A percentile compares a stretch with the other conserved stretches of the same genome.
Evolutionary conservation across 2,797 vertebrate species (phyloP).

Genomic region (Luscinia megarhynchos): DNA sequence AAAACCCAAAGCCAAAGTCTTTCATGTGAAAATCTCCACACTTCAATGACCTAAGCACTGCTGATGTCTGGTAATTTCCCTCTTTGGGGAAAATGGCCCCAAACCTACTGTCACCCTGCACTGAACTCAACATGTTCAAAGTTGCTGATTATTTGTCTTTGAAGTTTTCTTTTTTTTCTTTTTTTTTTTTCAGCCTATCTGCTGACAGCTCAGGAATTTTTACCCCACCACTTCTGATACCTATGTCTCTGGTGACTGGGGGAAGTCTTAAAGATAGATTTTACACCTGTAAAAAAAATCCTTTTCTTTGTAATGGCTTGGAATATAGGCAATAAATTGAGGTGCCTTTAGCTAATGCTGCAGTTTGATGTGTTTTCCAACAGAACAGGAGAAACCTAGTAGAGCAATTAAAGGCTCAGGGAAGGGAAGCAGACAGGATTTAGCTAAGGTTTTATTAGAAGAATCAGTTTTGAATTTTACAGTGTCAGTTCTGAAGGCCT

Average conservation of each 20-base stretch:
- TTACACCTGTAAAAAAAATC: not conserved
- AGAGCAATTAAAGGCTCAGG: not conserved
- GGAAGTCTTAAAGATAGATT: not conserved
- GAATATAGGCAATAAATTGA: slow-evolving; percentile 19
- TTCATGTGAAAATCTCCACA: not conserved
- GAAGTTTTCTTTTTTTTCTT: not conserved
- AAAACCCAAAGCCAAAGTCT: not conserved
- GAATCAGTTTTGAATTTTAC: slow-evolving; percentile 20
- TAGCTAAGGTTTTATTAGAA: slow-evolving; percentile 25
- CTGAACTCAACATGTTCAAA: not conserved
- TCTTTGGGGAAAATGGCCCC: not conserved
- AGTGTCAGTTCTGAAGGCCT: not conserved
- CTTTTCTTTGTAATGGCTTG: not conserved
- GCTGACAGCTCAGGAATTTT: not conserved
- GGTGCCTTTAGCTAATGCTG: slow-evolving; percentile 24
- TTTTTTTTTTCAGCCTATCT: not conserved
- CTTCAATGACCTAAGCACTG: not conserved
- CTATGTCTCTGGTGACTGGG: not conserved
- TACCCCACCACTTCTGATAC: not conserved
- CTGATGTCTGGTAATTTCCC: not conserved
- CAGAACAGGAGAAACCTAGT: not conserved
- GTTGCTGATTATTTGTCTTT: not conserved
- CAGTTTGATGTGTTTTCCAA: not conserved
- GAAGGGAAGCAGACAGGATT: slow-evolving; percentile 4
- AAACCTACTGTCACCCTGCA: not conserved